Base-by-base conservation (phyloP, 2,113 vertebrate genomes). In the Siniperca knerii region DNA sequence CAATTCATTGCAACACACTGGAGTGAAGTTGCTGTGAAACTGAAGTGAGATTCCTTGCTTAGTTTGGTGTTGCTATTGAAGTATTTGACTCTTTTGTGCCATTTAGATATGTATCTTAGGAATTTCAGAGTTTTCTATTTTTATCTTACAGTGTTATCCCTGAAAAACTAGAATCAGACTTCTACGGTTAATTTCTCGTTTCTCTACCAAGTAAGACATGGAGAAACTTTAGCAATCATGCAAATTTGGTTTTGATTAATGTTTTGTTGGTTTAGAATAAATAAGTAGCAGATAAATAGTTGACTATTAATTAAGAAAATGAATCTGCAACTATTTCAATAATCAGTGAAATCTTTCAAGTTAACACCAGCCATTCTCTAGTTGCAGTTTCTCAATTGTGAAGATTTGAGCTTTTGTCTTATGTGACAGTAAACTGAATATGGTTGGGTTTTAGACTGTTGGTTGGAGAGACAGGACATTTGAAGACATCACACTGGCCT, bases 1-100 rank as follows among this genome's bases (percentile, higher is more conserved):
- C 86, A 92, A 93, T 77, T 8, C 4, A 64, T 46, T 85, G 91
- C 52, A 93, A 93, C 50, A 13, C 46, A 33, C 23, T 29, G n/a
- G 33, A 64, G 55, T 72, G 18, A 81, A 42, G 80, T 72, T 87
- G 58, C 20, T 50, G 12, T 33, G 40, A 54, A 77, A 71, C 64
- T 57, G 15, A 58, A 86, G 74, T 77, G 54, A 78, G 67, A 50
- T 68, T 61, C 40, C 20, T 25, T 9, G 15, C 61, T 87, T 12
- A 15, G 37, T 77, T 86, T 84, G 33, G 16, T 75, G 37, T 65
- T 62, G n/a, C 35, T 60, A 6, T 55, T 76, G 40, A 80, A 74
- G 40, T 73, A 33, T 64, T 76, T 25, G 52, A 57, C 11, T 4
- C 20, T 40, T 21, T 15, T 55, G 13, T 73, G 37, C 37, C 37